Evolutionary conservation across 2,888 invertebrate genomes (phyloP), one percentile per base, ranked within the genome.

Genomic region (Subacronicta megacephala): DNA sequence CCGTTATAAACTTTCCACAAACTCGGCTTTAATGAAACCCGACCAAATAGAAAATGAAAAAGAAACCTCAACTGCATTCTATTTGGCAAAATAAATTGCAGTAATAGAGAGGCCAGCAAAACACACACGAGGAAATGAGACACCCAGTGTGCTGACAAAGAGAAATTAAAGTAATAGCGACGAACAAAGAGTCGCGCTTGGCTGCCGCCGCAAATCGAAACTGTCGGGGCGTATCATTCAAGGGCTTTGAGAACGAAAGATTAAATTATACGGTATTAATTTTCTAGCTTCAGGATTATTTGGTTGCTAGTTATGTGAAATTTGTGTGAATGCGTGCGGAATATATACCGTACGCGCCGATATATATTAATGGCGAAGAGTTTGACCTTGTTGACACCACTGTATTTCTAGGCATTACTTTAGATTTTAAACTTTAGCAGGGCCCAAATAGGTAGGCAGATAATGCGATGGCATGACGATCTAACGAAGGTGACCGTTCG

Each of bases 151-250:
- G 51, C 50, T 66, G 68, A 66, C 78, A 72, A 67, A 77, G 64
- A 72, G 59, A 78, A 83, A 80, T 82, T 78, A 77, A 80, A 82
- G 71, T 73, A 63, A 78, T 66, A 72, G 65, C 49, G 44, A 50
- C 46, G 52, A 62, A 62, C 67, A 40, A 61, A 72, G 61, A 29
- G 56, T 47, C 38, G 44, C 61, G 56, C 53, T 63, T 47, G 54
- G 62, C 61, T 67, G 72, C 62, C 62, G 68, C 72, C 76, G 72
- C 81, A 84, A 83, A 85, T 85, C 77, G 81, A 78, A 78, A 78
- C 78, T 71, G 82, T 84, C 82, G 79, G 57, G 57, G 13, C 6
- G 16, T 42, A 72, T 78, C 80, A 82, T 85, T 86, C 82, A 82
- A 77, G 41, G 35, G 7, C 18, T 63, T 62, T 49, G 46, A 56